phyloP scores from a whole-genome alignment of 2,797 vertebrate genomes.

The Poeciliopsis paucimaculata region DNA sequence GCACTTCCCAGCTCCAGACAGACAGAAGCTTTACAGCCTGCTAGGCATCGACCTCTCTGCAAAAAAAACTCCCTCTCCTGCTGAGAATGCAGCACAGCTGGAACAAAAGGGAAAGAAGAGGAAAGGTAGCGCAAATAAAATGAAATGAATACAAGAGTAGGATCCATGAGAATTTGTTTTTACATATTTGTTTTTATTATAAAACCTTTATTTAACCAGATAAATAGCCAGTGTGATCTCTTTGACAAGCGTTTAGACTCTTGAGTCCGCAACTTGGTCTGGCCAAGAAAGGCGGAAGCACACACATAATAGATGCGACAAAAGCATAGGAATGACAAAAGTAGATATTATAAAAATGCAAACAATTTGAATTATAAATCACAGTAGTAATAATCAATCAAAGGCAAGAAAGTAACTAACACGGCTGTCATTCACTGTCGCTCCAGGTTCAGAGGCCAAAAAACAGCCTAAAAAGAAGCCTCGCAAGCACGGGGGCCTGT shows the following conservation, averaged over 20 bases:
- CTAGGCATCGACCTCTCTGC: slow-evolving; percentile 92
- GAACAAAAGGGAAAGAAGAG: slow-evolving; percentile 91
- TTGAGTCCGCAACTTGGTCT: too few species aligned
- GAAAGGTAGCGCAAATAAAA: slow-evolving; percentile 83
- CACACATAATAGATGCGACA: too few species aligned
- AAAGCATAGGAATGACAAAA: too few species aligned
- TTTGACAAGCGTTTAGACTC: too few species aligned
- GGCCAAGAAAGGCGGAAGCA: too few species aligned
- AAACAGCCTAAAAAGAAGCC: slow-evolving; percentile 91
- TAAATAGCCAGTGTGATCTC: too few species aligned
- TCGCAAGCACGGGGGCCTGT: slow-evolving; percentile 88
- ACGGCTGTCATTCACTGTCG: background rate
- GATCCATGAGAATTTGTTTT: background rate
- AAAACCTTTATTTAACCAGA: background rate
- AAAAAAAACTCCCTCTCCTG: slow-evolving; percentile 89
- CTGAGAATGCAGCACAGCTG: slow-evolving; percentile 81
- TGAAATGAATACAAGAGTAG: background rate
- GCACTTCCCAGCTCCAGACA: slow-evolving; percentile 98
- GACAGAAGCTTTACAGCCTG: slow-evolving; percentile 96
- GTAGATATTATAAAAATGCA: too few species aligned
- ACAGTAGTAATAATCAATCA: too few species aligned
- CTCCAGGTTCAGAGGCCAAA: slow-evolving; percentile 86
- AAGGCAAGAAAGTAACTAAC: too few species aligned
- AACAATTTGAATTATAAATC: too few species aligned
- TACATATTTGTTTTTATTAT: background rate